A percentile compares a stretch with the other conserved stretches of the same genome.
Evolutionary conservation across 1,140 invertebrate genomes (phyloP).

Genomic region (Chironomus tepperi): DNA sequence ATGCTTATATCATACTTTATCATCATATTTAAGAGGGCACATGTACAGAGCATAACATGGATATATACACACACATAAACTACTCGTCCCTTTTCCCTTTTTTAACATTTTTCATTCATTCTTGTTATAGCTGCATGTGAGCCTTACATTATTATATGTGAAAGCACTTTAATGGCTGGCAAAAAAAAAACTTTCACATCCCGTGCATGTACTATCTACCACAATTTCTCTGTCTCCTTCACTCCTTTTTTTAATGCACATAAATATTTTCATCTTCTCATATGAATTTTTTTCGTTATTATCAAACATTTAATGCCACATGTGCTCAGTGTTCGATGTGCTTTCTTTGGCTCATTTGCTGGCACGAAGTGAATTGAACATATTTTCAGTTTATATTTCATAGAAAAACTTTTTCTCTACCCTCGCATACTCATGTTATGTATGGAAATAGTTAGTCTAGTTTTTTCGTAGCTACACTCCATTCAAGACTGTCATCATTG

Average conservation of each 20-base stretch:
- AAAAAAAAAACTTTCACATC: conserved; percentile 8
- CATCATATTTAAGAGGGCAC: neutral
- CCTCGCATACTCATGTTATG: no score
- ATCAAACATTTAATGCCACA: conserved; percentile 11
- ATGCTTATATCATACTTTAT: conserved; percentile 14
- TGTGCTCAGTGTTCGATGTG: neutral
- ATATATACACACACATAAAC: neutral
- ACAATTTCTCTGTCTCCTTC: neutral
- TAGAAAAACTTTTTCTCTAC: neutral
- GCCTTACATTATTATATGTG: neutral
- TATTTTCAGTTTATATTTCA: conserved; percentile 15
- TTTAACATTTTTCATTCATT: conserved; percentile 3
- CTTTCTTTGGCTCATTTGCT: neutral
- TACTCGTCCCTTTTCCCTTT: neutral
- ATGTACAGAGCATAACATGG: neutral
- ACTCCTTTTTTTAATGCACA: neutral
- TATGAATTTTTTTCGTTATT: conserved; percentile 14
- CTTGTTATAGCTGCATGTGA: neutral
- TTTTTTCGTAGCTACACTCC: neutral
- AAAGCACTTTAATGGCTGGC: neutral
- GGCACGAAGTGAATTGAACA: conserved; percentile 6
- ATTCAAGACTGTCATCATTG: neutral
- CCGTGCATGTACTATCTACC: neutral
- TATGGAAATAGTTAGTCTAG: neutral
- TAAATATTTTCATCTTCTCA: conserved; percentile 14